Conservation (phyloP, 2,888 invertebrate species). For the Strigamia maritima region DNA sequence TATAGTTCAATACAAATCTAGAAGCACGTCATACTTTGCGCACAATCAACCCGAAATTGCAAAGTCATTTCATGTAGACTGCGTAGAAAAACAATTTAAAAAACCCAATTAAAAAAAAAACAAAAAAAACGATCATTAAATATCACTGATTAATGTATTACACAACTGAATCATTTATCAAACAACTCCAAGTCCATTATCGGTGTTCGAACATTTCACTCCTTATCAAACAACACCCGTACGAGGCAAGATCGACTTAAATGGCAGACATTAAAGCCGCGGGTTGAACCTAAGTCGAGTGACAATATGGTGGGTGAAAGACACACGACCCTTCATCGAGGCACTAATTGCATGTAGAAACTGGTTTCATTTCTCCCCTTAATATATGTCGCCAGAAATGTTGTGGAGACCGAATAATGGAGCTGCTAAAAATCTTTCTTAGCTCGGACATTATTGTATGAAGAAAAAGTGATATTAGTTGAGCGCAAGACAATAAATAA, state of each 20-base stretch:
- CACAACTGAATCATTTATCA: neutral
- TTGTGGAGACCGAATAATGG: constrained; percentile 4
- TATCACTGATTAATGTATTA: neutral
- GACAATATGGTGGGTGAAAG: constrained; percentile 20
- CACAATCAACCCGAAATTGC: neutral
- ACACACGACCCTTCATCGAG: constrained; percentile 19
- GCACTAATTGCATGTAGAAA: constrained; percentile 25
- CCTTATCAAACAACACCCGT: neutral
- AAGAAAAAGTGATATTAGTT: constrained; percentile 25
- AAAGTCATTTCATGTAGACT: neutral
- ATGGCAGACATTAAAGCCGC: neutral
- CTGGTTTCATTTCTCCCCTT: constrained; percentile 17
- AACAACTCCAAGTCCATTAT: neutral
- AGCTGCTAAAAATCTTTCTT: constrained; percentile 24
- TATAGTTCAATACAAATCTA: neutral
- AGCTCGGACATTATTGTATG: neutral
- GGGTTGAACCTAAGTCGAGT: constrained; percentile 5
- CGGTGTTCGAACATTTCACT: neutral
- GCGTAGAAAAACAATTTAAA: neutral
- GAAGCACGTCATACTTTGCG: neutral
- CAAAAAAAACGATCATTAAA: neutral
- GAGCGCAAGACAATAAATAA: constrained; percentile 15
- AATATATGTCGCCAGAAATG: constrained; percentile 16
- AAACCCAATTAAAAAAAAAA: neutral
- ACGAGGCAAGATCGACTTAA: neutral